Evolutionary conservation across 2,888 invertebrate genomes (phyloP), one percentile per base, ranked within the genome.

Genomic region (Stenodema calcarata): DNA sequence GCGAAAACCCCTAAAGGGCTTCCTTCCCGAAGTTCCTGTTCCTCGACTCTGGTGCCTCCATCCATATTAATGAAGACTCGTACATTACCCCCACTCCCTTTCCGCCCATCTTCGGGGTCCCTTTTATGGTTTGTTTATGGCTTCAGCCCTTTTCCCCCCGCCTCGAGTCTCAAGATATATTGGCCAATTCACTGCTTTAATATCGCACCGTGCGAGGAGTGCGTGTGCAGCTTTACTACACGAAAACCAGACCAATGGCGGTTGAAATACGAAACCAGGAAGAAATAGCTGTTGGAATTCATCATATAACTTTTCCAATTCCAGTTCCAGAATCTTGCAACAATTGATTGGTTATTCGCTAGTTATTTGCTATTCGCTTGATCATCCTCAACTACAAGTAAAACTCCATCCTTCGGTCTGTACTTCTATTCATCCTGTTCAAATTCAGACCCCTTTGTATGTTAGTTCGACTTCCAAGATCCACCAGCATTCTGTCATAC

Each of bases 51-150:
- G 27, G 54, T 12, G 62, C 82, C 47, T 85, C 85, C 76, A 85
- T 85, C 85, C 85, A 85, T 85, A 85, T 85, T 85, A 85, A 85
- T 85, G 85, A 85, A 78, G 78, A 47, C 85, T 76, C 85, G 82
- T 82, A 82, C 70, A 82, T 82, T 82, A 82, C 82, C 62, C 82
- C 82, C 62, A 62, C 62, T 23, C 62, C 23, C 47, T 12, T 23
- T 62, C 11, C n/a, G 6, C 62, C 70, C 69, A 18, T 18, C 62
- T 70, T 30, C 54, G 30, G 44, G 85, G 73, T 76, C 76, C 50
- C 85, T 82, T 85, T 85, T 85, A 85, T 85, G 85, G 85, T 76
- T 85, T 75, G 76, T 85, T 85, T 85, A 85, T 85, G 76, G 76
- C 85, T 28, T 23, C 70, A 28, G 47, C 54, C 69, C 62, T 28